Percentiles rank a stretch among this genome's conserved stretches.
Evolutionary conservation across 2,888 invertebrate genomes (phyloP).

Genomic region (Eumerus sabulonum): DNA sequence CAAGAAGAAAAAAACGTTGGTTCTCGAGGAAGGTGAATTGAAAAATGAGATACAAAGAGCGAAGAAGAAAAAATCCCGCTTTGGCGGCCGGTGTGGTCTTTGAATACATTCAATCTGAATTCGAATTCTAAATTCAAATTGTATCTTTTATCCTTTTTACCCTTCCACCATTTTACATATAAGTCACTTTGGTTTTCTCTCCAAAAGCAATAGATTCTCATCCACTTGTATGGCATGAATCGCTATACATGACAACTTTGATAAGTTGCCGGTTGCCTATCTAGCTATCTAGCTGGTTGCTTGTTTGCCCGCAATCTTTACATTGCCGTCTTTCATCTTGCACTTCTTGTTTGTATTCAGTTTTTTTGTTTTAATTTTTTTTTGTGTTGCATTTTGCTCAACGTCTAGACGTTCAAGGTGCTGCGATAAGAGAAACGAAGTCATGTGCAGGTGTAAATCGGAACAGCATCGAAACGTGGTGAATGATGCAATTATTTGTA

Average conservation of each 20-base stretch:
- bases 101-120: conserved; percentile 41
- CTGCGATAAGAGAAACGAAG: conserved; percentile 55
- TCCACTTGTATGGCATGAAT: conserved; percentile 5
- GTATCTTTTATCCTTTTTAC: conserved; percentile 8
- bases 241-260: background rate
- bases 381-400: conserved; percentile 42
- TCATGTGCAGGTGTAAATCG: conserved; percentile 9
- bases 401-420: conserved; percentile 66
- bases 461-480: too few species aligned
- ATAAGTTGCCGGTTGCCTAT: too few species aligned
- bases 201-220: too few species aligned
- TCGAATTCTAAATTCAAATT: conserved; percentile 48
- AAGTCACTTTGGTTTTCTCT: background rate
- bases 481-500: too few species aligned
- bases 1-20: conserved; percentile 19
- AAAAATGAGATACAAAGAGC: background rate
- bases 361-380: conserved; percentile 44
- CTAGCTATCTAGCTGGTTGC: background rate
- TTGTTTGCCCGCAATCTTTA: conserved; percentile 19
- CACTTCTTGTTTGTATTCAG: conserved; percentile 3
- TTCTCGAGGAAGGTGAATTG: conserved; percentile 7
- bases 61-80: conserved; percentile 10
- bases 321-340: conserved; percentile 11
- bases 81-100: conserved; percentile 19
- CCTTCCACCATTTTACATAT: background rate